Evolutionary conservation across 2,888 invertebrate species (phyloP), one percentile per base, ranked within the genome.

Genomic region (Dicyrtomina minuta): DNA sequence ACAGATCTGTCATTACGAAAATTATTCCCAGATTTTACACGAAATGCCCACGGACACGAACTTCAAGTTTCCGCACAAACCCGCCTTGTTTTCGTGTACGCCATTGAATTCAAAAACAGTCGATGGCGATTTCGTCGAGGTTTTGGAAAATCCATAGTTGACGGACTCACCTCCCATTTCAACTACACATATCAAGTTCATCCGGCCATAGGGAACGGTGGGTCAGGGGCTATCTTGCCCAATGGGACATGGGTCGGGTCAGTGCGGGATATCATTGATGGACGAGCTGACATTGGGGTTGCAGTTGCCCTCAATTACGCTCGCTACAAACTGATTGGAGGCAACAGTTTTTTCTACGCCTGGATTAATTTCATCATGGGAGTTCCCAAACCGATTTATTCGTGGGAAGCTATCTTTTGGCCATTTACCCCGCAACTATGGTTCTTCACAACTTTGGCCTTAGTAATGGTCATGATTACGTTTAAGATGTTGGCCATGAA

Each of bases 331-430:
- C 62, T 62, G 2, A 62, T 62, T 33, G 62, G 62, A 8, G 62
- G 62, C 13, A 62, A 62, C 49, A 49, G 49, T 27, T 62, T 62
- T 33, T 62, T 62, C 62, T 68, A 68, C 60, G 53, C 65, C 26
- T 71, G 41, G 49, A 68, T 68, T 1, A 65, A 65, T n/a, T 71
- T 65, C 51, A 71, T 71, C 58, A 71, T 71, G 68, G 67, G 68
- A 1, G 56, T 20, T 20, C 70, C 70, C 0, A 17, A 51, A 1
- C 56, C 15, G 1, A 44, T 67, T 20, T 70, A 67, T 27, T 26
- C 67, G 1, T 70, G 66, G 70, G 62, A 61, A 62, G 67, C 70
- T 12, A 39, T 70, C 10, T 66, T 58, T 24, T 58, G 56, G 51
- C 66, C 67, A 13, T 70, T 70, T 44, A 39, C 55, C 0, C 6